Percentiles rank a stretch among this genome's conserved stretches.
These are phyloP conservation scores for Deilephila elpenor DNA, from an alignment of 2,888 invertebrate genomes.

Conservation along the genomic window DNA sequence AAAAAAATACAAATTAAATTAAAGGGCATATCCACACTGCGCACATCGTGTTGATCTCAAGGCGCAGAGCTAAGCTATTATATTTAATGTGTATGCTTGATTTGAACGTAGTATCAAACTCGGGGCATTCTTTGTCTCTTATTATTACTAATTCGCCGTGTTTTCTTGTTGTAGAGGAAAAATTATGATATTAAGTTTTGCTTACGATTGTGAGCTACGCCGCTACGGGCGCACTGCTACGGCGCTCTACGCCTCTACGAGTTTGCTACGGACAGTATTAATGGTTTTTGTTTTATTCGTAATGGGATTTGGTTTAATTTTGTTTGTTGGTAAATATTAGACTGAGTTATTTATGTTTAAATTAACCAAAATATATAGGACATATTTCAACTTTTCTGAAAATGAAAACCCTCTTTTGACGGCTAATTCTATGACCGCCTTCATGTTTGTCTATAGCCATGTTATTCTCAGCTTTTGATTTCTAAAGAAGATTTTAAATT, in stretches of 20 bases:
- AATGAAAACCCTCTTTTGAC: too few species aligned
- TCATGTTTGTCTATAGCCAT: too few species aligned
- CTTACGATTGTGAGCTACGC: slow-evolving; percentile 58
- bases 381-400: not conserved
- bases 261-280: slow-evolving; percentile 35
- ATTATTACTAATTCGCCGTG: slow-evolving; percentile 81
- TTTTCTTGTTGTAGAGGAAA: slow-evolving; percentile 72
- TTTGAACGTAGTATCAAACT: slow-evolving; percentile 85
- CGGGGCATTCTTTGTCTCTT: slow-evolving; percentile 78
- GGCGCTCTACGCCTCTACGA: slow-evolving; percentile 46
- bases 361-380: too few species aligned
- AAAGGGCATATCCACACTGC: slow-evolving; percentile 51
- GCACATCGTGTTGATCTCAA: slow-evolving; percentile 60
- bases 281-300: slow-evolving; percentile 21
- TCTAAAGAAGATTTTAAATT: not conserved
- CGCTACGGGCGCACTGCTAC: slow-evolving; percentile 52
- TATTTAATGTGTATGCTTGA: slow-evolving; percentile 82
- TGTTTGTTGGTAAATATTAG: not conserved
- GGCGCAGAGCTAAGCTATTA: slow-evolving; percentile 76
- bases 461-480: not conserved
- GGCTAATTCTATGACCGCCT: too few species aligned
- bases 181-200: slow-evolving; percentile 71
- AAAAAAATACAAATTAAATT: slow-evolving; percentile 1
- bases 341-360: too few species aligned
- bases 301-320: slow-evolving; percentile 18